Base-by-base conservation (phyloP, 1,140 invertebrate genomes). In the Diabrotica virgifera region DNA sequence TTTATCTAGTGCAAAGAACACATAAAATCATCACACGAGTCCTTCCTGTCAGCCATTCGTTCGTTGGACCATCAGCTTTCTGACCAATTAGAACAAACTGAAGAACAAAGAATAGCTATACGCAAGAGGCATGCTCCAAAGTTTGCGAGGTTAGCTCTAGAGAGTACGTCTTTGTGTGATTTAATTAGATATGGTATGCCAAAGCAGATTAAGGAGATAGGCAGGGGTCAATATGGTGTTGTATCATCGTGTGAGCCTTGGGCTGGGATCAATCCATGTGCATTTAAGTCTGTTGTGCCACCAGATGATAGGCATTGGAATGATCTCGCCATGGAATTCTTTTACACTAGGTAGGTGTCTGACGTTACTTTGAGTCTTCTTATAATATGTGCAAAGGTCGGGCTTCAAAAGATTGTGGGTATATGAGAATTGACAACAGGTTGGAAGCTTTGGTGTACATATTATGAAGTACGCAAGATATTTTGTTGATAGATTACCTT, bases 231-330 rank as follows among this genome's bases (percentile, higher is more conserved):
- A 75, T 96, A 95, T 80, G 94, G 94, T 10, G 93, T 96, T n/a
- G 94, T 96, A 8, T 96, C 92, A 78, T 82, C 89, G 0, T 93
- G 92, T 73, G 89, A 93, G 50, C 79, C 82, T 9, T 96, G 94
- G 93, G 90, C 83, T 0, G 90, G 86, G 0, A 85, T 84, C 55
- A 81, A 85, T 52, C 89, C 89, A 0, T 93, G 88, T 76, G 93
- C 93, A 10, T 87, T 95, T n/a, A 96, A 96, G 82, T 94, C 92
- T 11, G 92, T 96, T 36, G 87, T 95, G 36, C 93, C 93, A 0
- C 90, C 92, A 5, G 94, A 96, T 80, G 92, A 95, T 64, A 87
- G 92, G 69, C 93, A 96, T 76, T 95, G 93, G 90, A 91, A 93
- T 78, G 94, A 96, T 77, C 80, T 96, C 0, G 93, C 93, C 1